Evolutionary conservation across 1,140 invertebrate genomes (phyloP).

Genomic region (Matsumurasca onukii): DNA sequence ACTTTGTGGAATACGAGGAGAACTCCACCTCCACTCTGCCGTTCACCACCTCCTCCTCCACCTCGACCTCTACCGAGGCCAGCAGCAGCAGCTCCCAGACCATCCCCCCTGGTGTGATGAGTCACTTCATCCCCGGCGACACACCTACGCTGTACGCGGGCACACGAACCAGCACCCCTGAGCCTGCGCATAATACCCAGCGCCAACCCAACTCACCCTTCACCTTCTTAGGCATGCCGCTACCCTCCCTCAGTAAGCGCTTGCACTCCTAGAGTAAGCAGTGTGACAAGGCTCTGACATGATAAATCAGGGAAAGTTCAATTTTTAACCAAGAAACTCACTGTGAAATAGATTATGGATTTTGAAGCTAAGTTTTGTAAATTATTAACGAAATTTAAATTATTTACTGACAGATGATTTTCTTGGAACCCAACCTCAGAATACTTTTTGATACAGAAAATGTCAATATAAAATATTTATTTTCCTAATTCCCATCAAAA

Average conservation of each 20-base stretch:
- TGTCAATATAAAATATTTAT: no score
- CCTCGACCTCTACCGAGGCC: neutral
- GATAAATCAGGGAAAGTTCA: no score
- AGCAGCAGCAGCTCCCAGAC: slow-evolving; percentile 1
- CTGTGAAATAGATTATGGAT: no score
- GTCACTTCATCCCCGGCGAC: slow-evolving; percentile 56
- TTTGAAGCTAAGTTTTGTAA: no score
- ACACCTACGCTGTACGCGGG: slow-evolving; percentile 65
- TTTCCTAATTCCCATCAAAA: no score
- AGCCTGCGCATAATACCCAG: slow-evolving; percentile 8
- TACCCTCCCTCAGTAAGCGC: slow-evolving; percentile 60
- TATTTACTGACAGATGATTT: no score
- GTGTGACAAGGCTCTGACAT: no score
- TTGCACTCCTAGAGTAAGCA: no score
- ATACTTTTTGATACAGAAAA: no score
- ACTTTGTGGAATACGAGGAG: slow-evolving; percentile 69
- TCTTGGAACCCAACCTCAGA: no score
- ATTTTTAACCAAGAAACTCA: no score
- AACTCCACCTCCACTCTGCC: slow-evolving; percentile 57
- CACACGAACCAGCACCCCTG: slow-evolving; percentile 39
- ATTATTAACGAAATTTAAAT: no score
- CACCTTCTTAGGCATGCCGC: slow-evolving; percentile 80
- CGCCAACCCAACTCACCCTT: slow-evolving; percentile 57
- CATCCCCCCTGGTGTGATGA: slow-evolving; percentile 40
- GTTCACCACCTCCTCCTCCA: slow-evolving; percentile 34